These are phyloP conservation scores for Pachyuromys duprasi DNA, from an alignment of 2,797 vertebrate genomes.

Conservation along the genomic window DNA sequence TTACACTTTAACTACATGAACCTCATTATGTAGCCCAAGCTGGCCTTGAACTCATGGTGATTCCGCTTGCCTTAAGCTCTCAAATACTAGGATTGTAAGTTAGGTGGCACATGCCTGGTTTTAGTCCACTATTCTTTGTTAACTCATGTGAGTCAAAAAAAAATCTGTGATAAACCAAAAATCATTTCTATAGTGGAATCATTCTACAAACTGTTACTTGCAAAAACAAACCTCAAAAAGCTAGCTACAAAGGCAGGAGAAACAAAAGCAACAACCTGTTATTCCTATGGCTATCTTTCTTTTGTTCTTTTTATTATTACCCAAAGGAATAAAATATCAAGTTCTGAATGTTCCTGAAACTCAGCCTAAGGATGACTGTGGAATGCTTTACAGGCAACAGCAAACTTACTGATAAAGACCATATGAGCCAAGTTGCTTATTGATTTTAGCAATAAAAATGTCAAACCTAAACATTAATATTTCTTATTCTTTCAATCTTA, in stretches of 20 bases:
- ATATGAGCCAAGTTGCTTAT: background rate
- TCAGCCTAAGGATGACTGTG: background rate
- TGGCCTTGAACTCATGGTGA: background rate
- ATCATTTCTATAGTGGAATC: background rate
- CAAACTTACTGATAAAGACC: background rate
- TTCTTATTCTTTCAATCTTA: constrained; percentile 10
- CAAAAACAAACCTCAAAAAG: background rate
- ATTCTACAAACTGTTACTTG: background rate
- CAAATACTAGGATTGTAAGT: background rate
- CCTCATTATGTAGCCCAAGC: background rate
- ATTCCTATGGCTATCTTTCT: background rate
- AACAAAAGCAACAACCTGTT: too few species aligned
- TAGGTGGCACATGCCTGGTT: background rate
- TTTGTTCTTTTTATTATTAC: background rate
- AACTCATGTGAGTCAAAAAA: background rate
- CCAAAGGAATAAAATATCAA: background rate
- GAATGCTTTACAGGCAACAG: background rate
- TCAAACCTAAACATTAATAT: background rate
- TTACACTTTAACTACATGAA: background rate
- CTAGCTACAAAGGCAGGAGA: too few species aligned
- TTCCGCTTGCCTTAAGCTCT: background rate
- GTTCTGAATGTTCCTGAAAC: background rate
- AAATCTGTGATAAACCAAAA: too few species aligned
- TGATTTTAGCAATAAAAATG: constrained; percentile 42
- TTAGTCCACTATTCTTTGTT: background rate